A percentile compares a stretch with the other conserved stretches of the same genome.
These are phyloP conservation scores for Gallinago media DNA, from an alignment of 2,113 vertebrate genomes.

Conservation along the genomic window DNA sequence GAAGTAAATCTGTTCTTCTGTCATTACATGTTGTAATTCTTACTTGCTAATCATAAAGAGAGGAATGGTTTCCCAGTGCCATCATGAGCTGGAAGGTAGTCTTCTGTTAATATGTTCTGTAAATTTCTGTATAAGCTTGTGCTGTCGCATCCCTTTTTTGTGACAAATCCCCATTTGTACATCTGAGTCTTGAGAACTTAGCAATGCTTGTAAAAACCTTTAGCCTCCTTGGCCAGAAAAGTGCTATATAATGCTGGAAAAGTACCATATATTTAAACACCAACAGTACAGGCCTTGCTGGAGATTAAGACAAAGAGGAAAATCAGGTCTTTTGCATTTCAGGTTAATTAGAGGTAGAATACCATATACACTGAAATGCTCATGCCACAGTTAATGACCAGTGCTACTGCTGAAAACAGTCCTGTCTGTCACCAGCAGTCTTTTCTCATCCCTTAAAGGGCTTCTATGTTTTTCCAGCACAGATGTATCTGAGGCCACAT, in stretches of 20 bases:
- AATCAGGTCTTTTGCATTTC: background rate
- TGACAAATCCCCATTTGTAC: background rate
- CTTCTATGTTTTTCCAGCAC: background rate
- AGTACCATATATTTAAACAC: background rate
- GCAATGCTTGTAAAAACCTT: background rate
- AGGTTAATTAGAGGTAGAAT: background rate
- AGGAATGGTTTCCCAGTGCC: background rate
- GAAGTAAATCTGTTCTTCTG: background rate
- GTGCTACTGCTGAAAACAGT: background rate
- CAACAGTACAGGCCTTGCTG: background rate
- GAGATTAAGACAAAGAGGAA: background rate
- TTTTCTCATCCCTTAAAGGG: background rate
- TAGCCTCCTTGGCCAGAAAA: background rate
- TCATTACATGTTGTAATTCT: background rate
- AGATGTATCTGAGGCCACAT: background rate
- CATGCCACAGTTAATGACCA: background rate
- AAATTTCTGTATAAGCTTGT: background rate
- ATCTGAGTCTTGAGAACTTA: background rate
- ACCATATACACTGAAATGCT: background rate
- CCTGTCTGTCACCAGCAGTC: background rate
- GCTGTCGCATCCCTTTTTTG: background rate
- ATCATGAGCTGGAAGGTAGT: background rate
- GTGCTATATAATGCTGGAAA: background rate
- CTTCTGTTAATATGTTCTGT: background rate
- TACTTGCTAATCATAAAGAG: background rate